These are phyloP conservation scores for Tinea pellionella DNA, from an alignment of 2,888 invertebrate genomes.

Conservation along the genomic window DNA sequence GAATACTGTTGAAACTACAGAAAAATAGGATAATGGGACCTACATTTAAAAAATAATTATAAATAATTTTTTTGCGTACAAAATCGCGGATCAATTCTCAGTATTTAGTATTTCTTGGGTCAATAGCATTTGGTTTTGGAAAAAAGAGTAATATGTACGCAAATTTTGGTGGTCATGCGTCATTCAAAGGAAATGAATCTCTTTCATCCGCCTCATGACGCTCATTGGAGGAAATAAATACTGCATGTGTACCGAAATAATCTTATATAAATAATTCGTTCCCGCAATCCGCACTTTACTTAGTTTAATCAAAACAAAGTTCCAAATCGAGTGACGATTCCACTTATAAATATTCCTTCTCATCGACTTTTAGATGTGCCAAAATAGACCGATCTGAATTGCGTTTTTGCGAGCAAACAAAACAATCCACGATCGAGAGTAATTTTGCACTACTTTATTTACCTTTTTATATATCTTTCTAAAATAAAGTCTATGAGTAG, in stretches of 20 bases:
- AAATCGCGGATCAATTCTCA: too few relatives aligned
- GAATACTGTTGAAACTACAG: too few relatives aligned
- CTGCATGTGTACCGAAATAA: conserved; percentile 43
- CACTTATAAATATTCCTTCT: background rate
- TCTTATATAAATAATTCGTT: conserved; percentile 52
- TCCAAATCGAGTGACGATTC: conserved; percentile 46
- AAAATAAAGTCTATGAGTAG: conserved; percentile 59
- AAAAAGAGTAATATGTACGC: conserved; percentile 9
- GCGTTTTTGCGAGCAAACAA: background rate
- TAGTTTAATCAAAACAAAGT: conserved; percentile 48
- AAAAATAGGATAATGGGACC: too few relatives aligned
- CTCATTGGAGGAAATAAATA: conserved; percentile 45
- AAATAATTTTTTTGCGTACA: too few relatives aligned
- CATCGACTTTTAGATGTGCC: background rate
- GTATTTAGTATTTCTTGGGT: background rate
- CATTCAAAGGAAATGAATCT: conserved; percentile 53
- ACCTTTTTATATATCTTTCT: conserved; percentile 48
- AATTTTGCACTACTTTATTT: conserved; percentile 58
- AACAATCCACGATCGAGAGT: conserved; percentile 20
- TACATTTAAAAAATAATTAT: too few relatives aligned
- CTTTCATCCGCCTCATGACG: conserved; percentile 55
- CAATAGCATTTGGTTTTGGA: background rate
- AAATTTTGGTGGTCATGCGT: conserved; percentile 37
- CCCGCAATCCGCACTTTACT: conserved; percentile 42
- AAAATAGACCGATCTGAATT: background rate